Percentiles rank a stretch among this genome's conserved stretches.
phyloP scores from a whole-genome alignment of 2,113 vertebrate genomes.

The Mesembrinibis cayennensis region DNA sequence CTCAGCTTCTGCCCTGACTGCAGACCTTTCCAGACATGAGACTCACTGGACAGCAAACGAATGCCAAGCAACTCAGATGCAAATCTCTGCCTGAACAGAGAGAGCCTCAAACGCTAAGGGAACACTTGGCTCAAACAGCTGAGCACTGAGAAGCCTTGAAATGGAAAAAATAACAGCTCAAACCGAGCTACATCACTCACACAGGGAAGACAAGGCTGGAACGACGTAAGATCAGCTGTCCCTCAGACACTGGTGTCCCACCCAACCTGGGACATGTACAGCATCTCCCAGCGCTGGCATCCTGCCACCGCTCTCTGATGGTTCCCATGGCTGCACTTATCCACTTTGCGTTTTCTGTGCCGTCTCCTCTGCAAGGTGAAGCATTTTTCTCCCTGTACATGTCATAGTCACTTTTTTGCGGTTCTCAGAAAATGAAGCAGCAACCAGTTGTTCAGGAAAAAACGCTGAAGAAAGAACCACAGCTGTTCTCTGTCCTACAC shows the following conservation, averaged over 20 bases:
- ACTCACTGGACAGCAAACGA: background rate
- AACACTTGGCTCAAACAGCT: background rate
- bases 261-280: background rate
- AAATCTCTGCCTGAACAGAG: background rate
- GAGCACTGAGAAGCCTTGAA: background rate
- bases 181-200: background rate
- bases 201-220: background rate
- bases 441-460: background rate
- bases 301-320: rapidly evolving
- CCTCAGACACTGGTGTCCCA: background rate
- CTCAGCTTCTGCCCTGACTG: background rate
- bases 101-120: background rate
- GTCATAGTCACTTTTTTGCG: background rate
- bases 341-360: background rate
- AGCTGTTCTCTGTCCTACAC: background rate
- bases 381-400: background rate
- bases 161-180: background rate
- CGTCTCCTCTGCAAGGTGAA: background rate
- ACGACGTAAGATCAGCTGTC: background rate
- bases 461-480: background rate
- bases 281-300: background rate
- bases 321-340: background rate
- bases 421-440: background rate
- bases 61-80: slow-evolving; percentile 12
- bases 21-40: slow-evolving; percentile 4